Evolutionary conservation across 2,113 vertebrate genomes (phyloP).

Genomic region (Mixornis gularis): DNA sequence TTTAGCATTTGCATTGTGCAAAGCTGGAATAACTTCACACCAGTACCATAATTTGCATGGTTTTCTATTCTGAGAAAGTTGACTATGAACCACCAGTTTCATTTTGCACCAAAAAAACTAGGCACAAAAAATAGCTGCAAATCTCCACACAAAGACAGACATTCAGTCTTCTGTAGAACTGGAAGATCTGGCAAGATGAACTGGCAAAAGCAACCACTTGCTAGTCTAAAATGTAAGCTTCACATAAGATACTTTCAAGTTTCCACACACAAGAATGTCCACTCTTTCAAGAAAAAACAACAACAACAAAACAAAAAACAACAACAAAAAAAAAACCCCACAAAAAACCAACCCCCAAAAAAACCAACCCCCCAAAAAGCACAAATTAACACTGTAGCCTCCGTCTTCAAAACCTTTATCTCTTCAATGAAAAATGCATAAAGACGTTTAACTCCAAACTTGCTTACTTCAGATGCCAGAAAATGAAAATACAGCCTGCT

Average conservation of each 20-base stretch:
- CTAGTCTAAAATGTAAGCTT: neutral
- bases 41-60: neutral
- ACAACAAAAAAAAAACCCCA: too few relatives aligned
- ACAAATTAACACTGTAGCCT: neutral
- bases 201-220: neutral
- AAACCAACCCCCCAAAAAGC: neutral
- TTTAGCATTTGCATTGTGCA: slow-evolving; percentile 3
- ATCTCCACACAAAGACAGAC: neutral
- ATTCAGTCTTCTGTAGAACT: neutral
- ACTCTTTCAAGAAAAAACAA: neutral
- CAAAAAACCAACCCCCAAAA: too few relatives aligned
- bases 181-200: neutral
- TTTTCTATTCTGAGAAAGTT: neutral
- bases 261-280: neutral
- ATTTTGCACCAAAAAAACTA: neutral
- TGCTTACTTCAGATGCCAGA: neutral
- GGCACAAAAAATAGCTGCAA: neutral
- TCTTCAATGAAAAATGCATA: neutral
- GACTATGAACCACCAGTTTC: neutral
- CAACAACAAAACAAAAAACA: too few relatives aligned
- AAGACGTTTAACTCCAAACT: neutral
- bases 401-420: neutral
- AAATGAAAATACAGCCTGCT: neutral
- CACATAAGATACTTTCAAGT: neutral
- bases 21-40: slow-evolving; percentile 17